Evolutionary conservation across 2,797 vertebrate species (phyloP), one percentile per base, ranked within the genome.

Genomic region (Echeneis naucrates): DNA sequence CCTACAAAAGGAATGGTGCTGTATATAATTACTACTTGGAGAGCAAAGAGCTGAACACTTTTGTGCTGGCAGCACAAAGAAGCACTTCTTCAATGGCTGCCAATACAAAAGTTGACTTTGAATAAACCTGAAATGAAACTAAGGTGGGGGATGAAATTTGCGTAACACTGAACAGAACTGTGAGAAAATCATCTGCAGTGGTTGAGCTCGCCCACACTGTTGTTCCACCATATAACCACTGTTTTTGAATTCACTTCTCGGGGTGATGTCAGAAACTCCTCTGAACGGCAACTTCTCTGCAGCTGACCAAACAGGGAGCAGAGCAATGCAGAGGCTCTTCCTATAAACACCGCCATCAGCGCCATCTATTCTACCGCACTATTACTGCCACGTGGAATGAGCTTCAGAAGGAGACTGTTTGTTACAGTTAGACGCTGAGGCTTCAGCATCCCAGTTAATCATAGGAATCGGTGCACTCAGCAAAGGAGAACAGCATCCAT

Each of bases 281-380:
- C 76, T 56, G 67, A 86, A 73, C 83, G 72, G 62, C 54, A 61
- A 75, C 80, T 55, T 78, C 61, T n/a, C 50, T 83, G 80, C 91
- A 93, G 87, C 92, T 93, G 89, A 89, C 87, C 83, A 93, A 94
- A 93, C 87, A 92, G 66, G 54, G 62, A 85, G 60, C 58, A 56
- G 60, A 68, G 68, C 78, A 70, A 57, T 33, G 72, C 60, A 72
- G 68, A 78, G 68, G 63, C 72, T 65, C 71, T 83, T 87, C 83
- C 70, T 77, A 81, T 84, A 90, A 91, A 90, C 79, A 75, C 76
- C 67, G 11, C 47, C 82, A 75, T 80, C 62, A 71, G 75, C 77
- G 12, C 77, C 77, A 73, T 82, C 63, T 37, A 56, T 76, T 78
- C 75, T 68, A 84, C 42, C 78, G 74, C 40, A 11, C 55, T 51